Evolutionary conservation across 2,113 vertebrate species (phyloP), one percentile per base, ranked within the genome.

Genomic region (Hemibates koningsi): DNA sequence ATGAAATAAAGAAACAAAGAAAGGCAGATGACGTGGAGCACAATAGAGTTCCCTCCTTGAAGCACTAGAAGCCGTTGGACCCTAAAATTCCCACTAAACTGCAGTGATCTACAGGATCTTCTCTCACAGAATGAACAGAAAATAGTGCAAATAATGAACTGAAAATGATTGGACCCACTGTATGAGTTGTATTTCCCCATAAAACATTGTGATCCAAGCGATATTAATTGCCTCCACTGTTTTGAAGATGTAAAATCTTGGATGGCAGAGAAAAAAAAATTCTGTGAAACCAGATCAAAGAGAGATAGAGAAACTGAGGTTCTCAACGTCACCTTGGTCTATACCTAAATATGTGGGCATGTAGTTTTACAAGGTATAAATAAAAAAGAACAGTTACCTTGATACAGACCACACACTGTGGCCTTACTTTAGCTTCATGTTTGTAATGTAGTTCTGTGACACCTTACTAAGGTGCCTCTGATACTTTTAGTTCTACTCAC

Each of bases 231-330:
- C 10, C 61, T 38, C 61, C 61, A 66, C 34, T 68, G 19, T 41
- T 8, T 12, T 68, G 61, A 66, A 66, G 34, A 66, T 66, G 61
- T 66, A 66, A 38, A 66, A 38, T 66, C 19, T 66, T 66, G 19
- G 34, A 66, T 21, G 19, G 11, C 63, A 8, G 63, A 66, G 57
- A 19, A 63, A 63, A 19, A 6, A 1, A 0, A 1, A 0, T 13
- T 21, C 19, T 38, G 63, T 21, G 19, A 68, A 68, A 21, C 19
- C 63, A 68, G 63, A 68, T 68, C 11, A 68, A 38, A 68, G 63
- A 68, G 19, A 68, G 63, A 13, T 5, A 68, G 34, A 68, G 61
- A 66, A 66, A n/a, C 61, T 13, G 61, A 38, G 34, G 19, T 66
- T 66, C 61, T 66, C 34, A 66, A 21, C 0, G 4, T 13, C 10